Conservation (phyloP, 2,797 vertebrate genomes). For the Falco novaeseelandiae region DNA sequence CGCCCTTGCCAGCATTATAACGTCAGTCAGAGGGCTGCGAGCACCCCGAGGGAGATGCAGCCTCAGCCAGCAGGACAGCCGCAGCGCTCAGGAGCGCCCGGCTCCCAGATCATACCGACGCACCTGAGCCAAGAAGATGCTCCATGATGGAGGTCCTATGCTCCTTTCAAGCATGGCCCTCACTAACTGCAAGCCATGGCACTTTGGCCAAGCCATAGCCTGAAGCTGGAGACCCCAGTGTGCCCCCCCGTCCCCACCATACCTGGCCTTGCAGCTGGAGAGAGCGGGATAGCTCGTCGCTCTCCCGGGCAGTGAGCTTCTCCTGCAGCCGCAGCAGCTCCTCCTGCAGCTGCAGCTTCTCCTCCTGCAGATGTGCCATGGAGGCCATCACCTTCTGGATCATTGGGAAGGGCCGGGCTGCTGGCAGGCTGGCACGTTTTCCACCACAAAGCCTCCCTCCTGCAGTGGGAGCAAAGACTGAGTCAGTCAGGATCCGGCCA, state of each 20-base stretch:
- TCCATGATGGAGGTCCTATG: fast-evolving
- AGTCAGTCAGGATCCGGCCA: fast-evolving
- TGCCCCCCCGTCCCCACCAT: neutral
- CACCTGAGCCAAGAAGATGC: fast-evolving
- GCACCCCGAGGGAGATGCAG: neutral
- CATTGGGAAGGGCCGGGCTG: conserved; percentile 29
- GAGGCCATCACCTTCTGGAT: conserved; percentile 78
- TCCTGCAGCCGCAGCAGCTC: conserved; percentile 73
- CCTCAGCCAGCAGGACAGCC: fast-evolving
- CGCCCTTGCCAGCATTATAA: fast-evolving
- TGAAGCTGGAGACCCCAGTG: neutral
- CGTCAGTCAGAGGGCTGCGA: fast-evolving
- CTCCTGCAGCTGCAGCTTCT: conserved; percentile 75
- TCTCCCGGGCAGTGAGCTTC: conserved; percentile 72
- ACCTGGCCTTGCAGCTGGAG: conserved; percentile 87
- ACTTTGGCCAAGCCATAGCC: neutral
- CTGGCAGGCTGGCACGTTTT: conserved; percentile 50
- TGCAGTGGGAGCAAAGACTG: conserved; percentile 5
- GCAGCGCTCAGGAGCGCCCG: fast-evolving
- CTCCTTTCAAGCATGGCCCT: neutral
- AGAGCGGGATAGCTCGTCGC: conserved; percentile 77
- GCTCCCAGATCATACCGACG: neutral
- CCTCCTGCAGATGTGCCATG: conserved; percentile 75
- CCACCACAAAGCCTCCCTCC: conserved; percentile 74
- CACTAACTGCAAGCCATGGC: neutral